phyloP scores from a whole-genome alignment of 2,888 invertebrate genomes.

The Pachymerium ferrugineum region DNA sequence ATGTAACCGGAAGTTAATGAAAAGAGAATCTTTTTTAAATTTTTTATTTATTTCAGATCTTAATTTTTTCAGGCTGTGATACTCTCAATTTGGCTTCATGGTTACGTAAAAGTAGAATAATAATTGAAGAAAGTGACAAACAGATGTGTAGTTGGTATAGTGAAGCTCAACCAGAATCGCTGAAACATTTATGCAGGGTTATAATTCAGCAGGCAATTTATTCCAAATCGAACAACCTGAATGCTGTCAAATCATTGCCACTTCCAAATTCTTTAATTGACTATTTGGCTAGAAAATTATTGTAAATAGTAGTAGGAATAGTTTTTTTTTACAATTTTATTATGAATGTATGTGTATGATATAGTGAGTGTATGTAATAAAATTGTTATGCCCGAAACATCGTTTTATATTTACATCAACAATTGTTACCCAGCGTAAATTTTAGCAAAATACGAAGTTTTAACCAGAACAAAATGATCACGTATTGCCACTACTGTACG shows the following conservation, averaged over 20 bases:
- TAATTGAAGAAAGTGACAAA: conserved; percentile 41
- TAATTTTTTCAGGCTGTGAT: conserved; percentile 47
- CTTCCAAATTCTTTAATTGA: conserved; percentile 34
- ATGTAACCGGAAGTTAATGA: background rate
- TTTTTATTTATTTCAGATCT: conserved; percentile 30
- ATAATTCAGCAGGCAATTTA: conserved; percentile 43
- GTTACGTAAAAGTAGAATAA: conserved; percentile 47
- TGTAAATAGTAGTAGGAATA: conserved; percentile 25
- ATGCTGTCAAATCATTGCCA: conserved; percentile 29
- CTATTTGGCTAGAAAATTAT: conserved; percentile 33
- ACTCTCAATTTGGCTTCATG: conserved; percentile 48
- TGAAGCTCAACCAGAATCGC: conserved; percentile 43
- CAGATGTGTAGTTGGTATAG: conserved; percentile 45
- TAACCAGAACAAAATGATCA: too few relatives aligned
- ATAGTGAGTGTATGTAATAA: too few relatives aligned
- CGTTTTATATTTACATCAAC: too few relatives aligned
- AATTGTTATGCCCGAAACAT: too few relatives aligned
- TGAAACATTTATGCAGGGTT: conserved; percentile 47
- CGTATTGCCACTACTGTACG: too few relatives aligned
- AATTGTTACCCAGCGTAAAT: too few relatives aligned
- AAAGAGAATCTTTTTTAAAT: background rate
- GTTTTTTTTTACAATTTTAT: background rate
- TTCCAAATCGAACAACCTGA: background rate
- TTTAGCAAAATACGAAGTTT: too few relatives aligned
- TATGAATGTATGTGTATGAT: too few relatives aligned